Percentiles rank a stretch among this genome's conserved stretches.
Conservation (phyloP, 1,140 invertebrate genomes). For the Littorina saxatilis region DNA sequence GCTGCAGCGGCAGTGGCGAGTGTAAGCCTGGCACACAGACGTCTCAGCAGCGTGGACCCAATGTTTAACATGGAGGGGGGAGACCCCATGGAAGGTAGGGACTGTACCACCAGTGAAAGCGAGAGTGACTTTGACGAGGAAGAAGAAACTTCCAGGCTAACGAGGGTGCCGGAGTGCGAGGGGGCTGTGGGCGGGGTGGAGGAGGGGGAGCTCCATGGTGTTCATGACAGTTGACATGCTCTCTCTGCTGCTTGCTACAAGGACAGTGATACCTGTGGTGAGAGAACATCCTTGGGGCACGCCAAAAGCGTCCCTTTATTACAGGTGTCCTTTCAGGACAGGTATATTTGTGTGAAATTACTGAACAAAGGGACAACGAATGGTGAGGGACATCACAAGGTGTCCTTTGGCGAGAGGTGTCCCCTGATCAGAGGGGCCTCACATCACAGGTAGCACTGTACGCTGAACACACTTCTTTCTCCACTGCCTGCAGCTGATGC, state of each 20-base stretch:
- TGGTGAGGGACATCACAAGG: too few relatives aligned
- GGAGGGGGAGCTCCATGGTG: neutral
- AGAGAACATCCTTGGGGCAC: too few relatives aligned
- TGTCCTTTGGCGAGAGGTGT: too few relatives aligned
- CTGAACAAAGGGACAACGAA: too few relatives aligned
- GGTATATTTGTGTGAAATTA: too few relatives aligned
- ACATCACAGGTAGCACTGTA: too few relatives aligned
- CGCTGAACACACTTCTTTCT: neutral
- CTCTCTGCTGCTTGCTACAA: too few relatives aligned
- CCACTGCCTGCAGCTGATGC: neutral
- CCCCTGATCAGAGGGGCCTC: too few relatives aligned
- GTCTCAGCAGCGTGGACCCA: conserved; percentile 57
- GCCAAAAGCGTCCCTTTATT: too few relatives aligned
- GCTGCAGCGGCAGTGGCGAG: conserved; percentile 1
- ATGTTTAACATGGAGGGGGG: conserved; percentile 54
- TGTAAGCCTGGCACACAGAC: conserved; percentile 33
- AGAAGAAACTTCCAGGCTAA: neutral
- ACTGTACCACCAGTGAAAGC: conserved; percentile 52
- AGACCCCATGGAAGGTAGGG: conserved; percentile 41
- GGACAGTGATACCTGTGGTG: too few relatives aligned
- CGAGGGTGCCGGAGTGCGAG: neutral
- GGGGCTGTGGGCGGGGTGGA: neutral
- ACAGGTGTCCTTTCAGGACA: too few relatives aligned
- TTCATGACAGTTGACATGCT: neutral
- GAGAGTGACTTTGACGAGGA: conserved; percentile 54